Conservation (phyloP, 2,888 invertebrate species). For the Habroteleia sp. region DNA sequence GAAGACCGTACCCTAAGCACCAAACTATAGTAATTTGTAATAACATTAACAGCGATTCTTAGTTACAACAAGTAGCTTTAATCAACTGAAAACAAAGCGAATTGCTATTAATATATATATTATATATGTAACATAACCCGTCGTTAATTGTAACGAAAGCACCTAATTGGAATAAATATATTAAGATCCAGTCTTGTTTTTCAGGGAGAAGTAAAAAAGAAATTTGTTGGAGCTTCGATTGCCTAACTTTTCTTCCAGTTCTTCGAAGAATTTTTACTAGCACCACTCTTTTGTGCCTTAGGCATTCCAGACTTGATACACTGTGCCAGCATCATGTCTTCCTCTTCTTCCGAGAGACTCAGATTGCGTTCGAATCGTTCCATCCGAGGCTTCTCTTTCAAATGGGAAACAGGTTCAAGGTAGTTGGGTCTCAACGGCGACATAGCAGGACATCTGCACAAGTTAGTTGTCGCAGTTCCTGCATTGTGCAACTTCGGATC, state of each 20-base stretch:
- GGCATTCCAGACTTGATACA: slow-evolving; percentile 85
- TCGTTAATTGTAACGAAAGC: slow-evolving; percentile 28
- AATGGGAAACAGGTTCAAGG: slow-evolving; percentile 14
- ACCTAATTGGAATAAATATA: slow-evolving; percentile 28
- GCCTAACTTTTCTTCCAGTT: slow-evolving; percentile 50
- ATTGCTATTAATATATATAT: no score
- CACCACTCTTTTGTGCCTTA: slow-evolving; percentile 80
- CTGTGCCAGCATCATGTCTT: slow-evolving; percentile 85
- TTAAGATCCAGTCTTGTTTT: neutral
- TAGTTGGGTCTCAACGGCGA: slow-evolving; percentile 58
- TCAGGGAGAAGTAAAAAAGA: no score
- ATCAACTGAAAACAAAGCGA: no score
- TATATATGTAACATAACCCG: no score
- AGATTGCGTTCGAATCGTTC: slow-evolving; percentile 84
- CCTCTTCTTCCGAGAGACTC: slow-evolving; percentile 83
- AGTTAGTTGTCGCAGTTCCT: slow-evolving; percentile 43
- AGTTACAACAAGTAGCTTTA: no score
- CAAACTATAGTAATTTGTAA: no score
- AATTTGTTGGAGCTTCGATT: no score
- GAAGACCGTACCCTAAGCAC: no score
- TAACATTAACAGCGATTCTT: no score
- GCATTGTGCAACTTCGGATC: slow-evolving; percentile 62
- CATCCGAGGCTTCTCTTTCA: slow-evolving; percentile 24
- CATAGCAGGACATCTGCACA: slow-evolving; percentile 55
- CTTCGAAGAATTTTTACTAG: slow-evolving; percentile 7